Evolutionary conservation across 2,888 invertebrate genomes (phyloP), one percentile per base, ranked within the genome.

Genomic region (Dolichomitus sp.): DNA sequence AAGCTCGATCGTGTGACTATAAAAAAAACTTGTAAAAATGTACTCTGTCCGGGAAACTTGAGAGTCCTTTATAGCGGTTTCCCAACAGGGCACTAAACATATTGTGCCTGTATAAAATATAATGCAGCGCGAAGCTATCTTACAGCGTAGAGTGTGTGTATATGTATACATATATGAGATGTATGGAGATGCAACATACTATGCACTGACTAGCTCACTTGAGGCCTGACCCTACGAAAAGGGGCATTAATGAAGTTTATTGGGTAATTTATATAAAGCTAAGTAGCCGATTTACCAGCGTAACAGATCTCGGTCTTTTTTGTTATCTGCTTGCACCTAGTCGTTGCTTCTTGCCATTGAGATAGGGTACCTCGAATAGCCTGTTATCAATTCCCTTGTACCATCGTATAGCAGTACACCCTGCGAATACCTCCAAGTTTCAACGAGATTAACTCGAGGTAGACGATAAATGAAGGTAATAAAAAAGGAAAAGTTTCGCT

Each of bases 231-330:
- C 68, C 37, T 63, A 66, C 72, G 75, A 68, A 66, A 65, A 77
- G 69, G 79, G 83, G 76, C 86, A 86, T 86, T 85, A 86, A 85
- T 85, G 83, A 86, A 85, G 84, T 87, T 89, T 87, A 89, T 88
- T 73, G 86, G 61, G 81, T 86, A 87, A 81, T 85, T 87, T 85
- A 83, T 87, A 86, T 89, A 83, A 83, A 87, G 80, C 84, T 86
- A 87, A 89, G 85, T 86, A 85, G 76, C 74, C 88, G 88, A 90
- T 89, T 89, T 88, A 86, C 81, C 85, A 84, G 75, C 76, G 59
- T 85, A 86, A 88, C 85, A 78, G 86, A 88, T 87, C 84, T 83
- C 73, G n/a, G 30, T 40, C 69, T 69, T 81, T 72, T 59, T 77
- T 73, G 23, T 59, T 86, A 61, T 52, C 65, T 54, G 59, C 63